Base-by-base conservation (phyloP, 2,797 vertebrate genomes). In the Anguilla obscura region DNA sequence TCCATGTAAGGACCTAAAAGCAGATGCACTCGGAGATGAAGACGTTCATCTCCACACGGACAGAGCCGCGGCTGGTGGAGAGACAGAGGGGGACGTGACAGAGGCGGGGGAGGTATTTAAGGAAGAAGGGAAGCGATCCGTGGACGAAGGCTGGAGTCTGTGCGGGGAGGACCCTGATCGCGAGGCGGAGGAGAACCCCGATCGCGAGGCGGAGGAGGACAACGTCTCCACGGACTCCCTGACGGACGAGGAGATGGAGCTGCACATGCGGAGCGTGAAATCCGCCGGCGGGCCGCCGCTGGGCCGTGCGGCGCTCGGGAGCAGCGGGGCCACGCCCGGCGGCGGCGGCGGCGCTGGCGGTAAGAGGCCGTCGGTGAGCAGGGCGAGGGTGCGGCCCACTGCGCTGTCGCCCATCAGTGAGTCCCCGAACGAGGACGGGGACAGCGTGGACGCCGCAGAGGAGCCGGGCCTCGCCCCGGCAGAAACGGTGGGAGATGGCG, bases 331-430 rank as follows among this genome's bases (percentile, higher is more conserved):
- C 0, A 0, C 50, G 6, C 74, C 88, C 5, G 88, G 90, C 0
- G 54, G 30, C 12, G 56, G 1, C 4, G 86, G 30, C 12, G 56
- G 1, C 4, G 86, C 86, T 87, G 56, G 1, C 4, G 86, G 86
- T 56, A 95, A 91, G 90, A 92, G 94, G 76, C 76, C 91, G 0
- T 93, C 92, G 0, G 0, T 88, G 6, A 92, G 91, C 91, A 92
- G 92, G 88, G 83, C 88, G 18, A 94, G 92, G 86, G 86, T 88
- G n/a, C 89, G 90, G 48, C 88, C 92, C 1, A 69, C 90, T 0
- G 87, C 91, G 5, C 93, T 96, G 94, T 95, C 95, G 0, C 91
- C 94, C 71, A 96, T 96, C 92, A 94, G 90, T 0, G 96, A 96
- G 90, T 93, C 93, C 74, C 69, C 93, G 56, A 93, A 96, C 88